Conservation (phyloP, 2,797 vertebrate species). For the Labeo calbasu region DNA sequence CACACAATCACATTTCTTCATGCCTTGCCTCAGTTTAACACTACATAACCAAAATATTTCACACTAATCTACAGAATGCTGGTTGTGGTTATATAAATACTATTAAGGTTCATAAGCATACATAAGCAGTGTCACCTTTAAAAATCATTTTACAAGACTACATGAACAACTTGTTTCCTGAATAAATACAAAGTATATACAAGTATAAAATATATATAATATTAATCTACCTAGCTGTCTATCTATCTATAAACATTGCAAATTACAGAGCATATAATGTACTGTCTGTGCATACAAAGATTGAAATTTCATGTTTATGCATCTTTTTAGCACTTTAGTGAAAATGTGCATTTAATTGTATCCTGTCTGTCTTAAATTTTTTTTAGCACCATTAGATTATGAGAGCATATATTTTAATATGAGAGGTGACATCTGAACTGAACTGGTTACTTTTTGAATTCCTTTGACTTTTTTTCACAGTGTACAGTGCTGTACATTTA, state of each 20-base stretch:
- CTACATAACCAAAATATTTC: background rate
- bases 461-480: background rate
- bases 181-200: constrained; percentile 5
- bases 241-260: background rate
- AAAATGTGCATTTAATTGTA: background rate
- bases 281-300: background rate
- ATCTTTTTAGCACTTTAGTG: background rate
- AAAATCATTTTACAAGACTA: background rate
- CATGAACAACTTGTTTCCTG: background rate
- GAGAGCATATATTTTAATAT: constrained; percentile 25
- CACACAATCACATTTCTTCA: background rate
- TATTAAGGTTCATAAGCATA: background rate
- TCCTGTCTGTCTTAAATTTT: background rate
- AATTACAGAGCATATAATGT: background rate
- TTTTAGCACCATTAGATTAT: background rate
- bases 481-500: background rate
- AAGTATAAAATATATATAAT: background rate
- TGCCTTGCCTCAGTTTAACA: background rate
- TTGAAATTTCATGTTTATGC: background rate
- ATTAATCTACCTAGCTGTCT: background rate
- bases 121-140: background rate
- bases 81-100: background rate
- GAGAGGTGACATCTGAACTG: background rate
- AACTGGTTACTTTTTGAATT: background rate
- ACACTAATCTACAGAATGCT: constrained; percentile 14